These are phyloP conservation scores for Actinia tenebrosa DNA, from an alignment of 64 coral and sea anemone species.

Conservation along the genomic window DNA sequence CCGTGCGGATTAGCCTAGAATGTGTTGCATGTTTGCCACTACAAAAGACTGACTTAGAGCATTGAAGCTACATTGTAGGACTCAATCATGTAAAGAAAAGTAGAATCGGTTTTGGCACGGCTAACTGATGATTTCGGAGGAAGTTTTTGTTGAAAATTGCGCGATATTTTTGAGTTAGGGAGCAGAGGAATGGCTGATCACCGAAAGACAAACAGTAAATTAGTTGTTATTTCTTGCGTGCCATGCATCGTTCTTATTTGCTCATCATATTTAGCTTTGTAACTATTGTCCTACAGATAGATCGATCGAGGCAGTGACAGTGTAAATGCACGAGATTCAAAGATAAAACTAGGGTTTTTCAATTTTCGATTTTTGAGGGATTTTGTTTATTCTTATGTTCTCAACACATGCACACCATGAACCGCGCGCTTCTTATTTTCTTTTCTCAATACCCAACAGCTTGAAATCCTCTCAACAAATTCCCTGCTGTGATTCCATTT, in stretches of 20 bases:
- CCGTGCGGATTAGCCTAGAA: background rate
- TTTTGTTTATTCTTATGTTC: background rate
- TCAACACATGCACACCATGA: background rate
- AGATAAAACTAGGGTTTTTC: background rate
- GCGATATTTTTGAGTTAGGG: background rate
- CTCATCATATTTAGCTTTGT: slow-evolving; percentile 6
- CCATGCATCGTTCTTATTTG: slow-evolving; percentile 9
- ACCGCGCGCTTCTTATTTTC: background rate
- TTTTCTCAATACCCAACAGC: background rate
- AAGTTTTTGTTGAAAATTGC: background rate
- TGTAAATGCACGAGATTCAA: background rate
- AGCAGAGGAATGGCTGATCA: background rate
- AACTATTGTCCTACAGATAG: slow-evolving; percentile 11
- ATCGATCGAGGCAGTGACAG: background rate
- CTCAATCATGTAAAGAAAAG: background rate
- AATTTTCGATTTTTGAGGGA: background rate
- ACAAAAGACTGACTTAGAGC: background rate
- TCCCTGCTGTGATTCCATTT: slow-evolving; percentile 16
- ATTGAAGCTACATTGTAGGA: background rate
- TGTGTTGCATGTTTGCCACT: background rate
- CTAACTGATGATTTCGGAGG: background rate
- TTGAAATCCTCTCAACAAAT: slow-evolving; percentile 22
- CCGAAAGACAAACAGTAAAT: slow-evolving; percentile 7
- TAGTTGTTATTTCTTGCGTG: slow-evolving; percentile 4
- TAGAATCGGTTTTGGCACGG: background rate